A percentile compares a stretch with the other conserved stretches of the same genome.
Evolutionary conservation across 2,888 invertebrate species (phyloP).

Genomic region (Machimus atricapillus): DNA sequence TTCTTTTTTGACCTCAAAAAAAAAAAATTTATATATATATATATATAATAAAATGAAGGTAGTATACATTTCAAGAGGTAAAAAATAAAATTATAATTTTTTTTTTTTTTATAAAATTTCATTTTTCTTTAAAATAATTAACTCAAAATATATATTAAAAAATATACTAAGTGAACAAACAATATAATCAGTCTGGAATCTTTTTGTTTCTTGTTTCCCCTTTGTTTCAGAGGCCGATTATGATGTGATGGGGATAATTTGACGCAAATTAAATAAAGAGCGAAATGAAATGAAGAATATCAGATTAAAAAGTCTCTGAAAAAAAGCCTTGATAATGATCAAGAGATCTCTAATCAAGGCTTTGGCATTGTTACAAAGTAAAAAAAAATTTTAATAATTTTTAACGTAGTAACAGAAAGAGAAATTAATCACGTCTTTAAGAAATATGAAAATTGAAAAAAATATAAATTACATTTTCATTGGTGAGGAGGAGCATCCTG

Average conservation of each 20-base stretch:
- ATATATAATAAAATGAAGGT: neutral
- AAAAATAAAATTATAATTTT: neutral
- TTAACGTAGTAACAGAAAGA: neutral
- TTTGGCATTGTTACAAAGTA: neutral
- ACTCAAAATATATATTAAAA: neutral
- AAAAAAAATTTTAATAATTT: neutral
- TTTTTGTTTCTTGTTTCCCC: constrained; percentile 59
- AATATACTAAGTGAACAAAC: constrained; percentile 42
- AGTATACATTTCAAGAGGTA: neutral
- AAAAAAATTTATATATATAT: too few species aligned
- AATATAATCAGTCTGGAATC: constrained; percentile 63
- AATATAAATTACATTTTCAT: neutral
- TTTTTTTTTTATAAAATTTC: neutral
- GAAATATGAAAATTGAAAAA: neutral
- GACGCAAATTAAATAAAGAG: constrained; percentile 1
- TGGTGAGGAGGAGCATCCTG: constrained; percentile 4
- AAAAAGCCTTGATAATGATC: neutral
- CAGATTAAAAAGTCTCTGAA: neutral
- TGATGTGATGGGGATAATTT: constrained; percentile 67
- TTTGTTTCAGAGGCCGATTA: constrained; percentile 85
- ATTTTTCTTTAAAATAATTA: neutral
- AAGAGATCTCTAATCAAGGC: neutral
- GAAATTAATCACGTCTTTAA: constrained; percentile 1
- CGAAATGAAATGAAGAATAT: neutral
- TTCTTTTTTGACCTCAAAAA: neutral